Evolutionary conservation across 2,113 vertebrate species (phyloP).

Genomic region (Podarcis raffonei): DNA sequence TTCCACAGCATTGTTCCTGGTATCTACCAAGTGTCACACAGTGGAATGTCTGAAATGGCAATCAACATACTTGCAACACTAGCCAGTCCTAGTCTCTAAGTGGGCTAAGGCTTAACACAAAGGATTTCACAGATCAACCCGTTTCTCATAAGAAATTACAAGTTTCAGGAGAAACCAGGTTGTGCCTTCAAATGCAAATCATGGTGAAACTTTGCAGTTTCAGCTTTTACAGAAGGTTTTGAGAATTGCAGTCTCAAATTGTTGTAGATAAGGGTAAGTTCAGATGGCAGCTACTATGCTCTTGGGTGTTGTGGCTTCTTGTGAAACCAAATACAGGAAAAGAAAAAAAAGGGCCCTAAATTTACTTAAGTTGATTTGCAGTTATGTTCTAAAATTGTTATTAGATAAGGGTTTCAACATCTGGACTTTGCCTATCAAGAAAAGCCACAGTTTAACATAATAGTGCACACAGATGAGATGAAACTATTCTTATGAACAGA

Average conservation of each 20-base stretch:
- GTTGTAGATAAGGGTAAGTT: not conserved
- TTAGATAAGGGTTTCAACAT: constrained; percentile 58
- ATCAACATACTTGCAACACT: constrained; percentile 28
- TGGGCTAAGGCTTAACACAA: constrained; percentile 29
- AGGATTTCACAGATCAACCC: not conserved
- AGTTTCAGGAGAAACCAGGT: not conserved
- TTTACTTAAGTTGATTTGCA: not conserved
- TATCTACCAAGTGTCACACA: constrained; percentile 18
- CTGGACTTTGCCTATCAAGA: constrained; percentile 42
- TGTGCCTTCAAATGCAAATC: not conserved
- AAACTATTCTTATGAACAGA: constrained; percentile 58
- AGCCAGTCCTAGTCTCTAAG: not conserved
- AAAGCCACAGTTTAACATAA: constrained; percentile 47
- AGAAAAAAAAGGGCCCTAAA: not conserved
- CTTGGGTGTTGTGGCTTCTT: not conserved
- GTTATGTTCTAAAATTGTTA: constrained; percentile 24
- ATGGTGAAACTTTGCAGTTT: not conserved
- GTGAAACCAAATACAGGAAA: not conserved
- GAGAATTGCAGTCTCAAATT: not conserved
- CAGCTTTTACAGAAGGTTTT: not conserved
- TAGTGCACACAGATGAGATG: constrained; percentile 63
- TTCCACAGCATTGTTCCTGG: constrained; percentile 39
- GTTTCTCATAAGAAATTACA: not conserved
- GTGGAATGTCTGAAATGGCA: constrained; percentile 40
- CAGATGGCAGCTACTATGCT: not conserved